A percentile compares a stretch with the other conserved stretches of the same genome.
Conservation (phyloP, 2,113 vertebrate genomes). For the Rhynchomys soricoides region DNA sequence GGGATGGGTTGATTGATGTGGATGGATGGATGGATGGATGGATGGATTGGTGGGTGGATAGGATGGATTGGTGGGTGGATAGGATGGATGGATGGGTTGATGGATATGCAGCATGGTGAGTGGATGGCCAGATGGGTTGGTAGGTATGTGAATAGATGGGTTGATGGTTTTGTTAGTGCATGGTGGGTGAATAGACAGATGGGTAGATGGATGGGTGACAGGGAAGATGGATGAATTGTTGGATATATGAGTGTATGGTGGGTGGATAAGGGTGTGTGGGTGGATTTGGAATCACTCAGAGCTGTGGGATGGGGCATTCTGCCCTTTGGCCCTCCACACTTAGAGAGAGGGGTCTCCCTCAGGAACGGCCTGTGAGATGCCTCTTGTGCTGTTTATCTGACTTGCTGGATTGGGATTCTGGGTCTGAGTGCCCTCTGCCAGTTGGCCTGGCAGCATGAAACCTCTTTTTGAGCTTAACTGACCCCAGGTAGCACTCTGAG, state of each 20-base stretch:
- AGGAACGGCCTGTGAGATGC: neutral
- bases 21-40: neutral
- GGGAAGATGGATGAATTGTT: neutral
- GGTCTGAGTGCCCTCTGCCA: neutral
- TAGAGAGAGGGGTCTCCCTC: accelerated
- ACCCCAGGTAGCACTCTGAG: neutral
- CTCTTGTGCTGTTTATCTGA: neutral
- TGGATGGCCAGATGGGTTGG: neutral
- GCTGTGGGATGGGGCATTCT: neutral
- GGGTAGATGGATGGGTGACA: neutral
- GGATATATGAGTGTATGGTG: neutral
- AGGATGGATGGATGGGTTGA: neutral
- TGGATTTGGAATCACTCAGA: neutral
- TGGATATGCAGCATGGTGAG: neutral
- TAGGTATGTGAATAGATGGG: neutral
- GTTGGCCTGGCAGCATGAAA: neutral
- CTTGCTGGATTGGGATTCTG: neutral
- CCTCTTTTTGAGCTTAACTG: neutral
- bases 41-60: neutral
- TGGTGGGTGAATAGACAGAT: too few species aligned
- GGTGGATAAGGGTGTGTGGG: neutral
- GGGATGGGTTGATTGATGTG: neutral
- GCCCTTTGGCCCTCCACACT: neutral
- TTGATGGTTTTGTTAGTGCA: neutral
- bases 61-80: neutral